Percentiles rank a stretch among this genome's conserved stretches.
Evolutionary conservation across 2,113 vertebrate genomes (phyloP).

Genomic region (Poeciliopsis prolifica): DNA sequence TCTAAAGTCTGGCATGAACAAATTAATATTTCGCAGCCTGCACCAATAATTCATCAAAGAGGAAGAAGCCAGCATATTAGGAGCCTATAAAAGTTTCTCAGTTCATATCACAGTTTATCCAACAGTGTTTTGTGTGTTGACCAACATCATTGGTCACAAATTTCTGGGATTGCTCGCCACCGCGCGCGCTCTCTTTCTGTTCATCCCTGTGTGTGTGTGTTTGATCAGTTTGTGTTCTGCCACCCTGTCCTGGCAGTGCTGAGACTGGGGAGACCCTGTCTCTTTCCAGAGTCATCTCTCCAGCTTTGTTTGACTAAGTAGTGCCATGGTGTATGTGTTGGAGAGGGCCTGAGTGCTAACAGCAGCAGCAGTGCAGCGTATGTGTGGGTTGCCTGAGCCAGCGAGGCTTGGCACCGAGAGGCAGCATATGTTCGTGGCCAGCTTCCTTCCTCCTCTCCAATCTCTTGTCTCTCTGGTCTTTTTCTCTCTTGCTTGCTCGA

Average conservation of each 20-base stretch:
- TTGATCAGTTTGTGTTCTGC: conserved; percentile 51
- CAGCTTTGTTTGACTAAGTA: conserved; percentile 77
- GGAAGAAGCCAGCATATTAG: conserved; percentile 11
- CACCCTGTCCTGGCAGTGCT: conserved; percentile 57
- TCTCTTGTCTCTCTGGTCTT: conserved; percentile 33
- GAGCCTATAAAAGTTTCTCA: conserved; percentile 30
- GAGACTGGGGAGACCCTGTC: conserved; percentile 59
- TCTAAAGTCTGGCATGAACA: conserved; percentile 7
- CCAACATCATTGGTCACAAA: conserved; percentile 29
- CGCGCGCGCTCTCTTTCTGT: conserved; percentile 12
- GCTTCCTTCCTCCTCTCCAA: conserved; percentile 67
- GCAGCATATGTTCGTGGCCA: conserved; percentile 76
- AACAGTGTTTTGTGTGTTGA: conserved; percentile 14
- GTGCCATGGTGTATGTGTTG: conserved; percentile 70
- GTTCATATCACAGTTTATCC: conserved; percentile 19
- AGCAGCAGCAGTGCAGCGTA: conserved; percentile 66
- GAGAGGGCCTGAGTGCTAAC: conserved; percentile 69
- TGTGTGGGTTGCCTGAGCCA: conserved; percentile 74
- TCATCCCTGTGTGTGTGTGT: conserved; percentile 36
- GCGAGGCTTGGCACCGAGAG: conserved; percentile 73
- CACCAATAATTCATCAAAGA: conserved; percentile 33
- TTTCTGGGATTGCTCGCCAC: conserved; percentile 6
- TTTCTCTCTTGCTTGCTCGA: conserved; percentile 33
- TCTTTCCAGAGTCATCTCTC: conserved; percentile 69
- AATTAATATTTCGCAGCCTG: conserved; percentile 26